These are phyloP conservation scores for Heliconius himera DNA, from an alignment of 1,140 invertebrate genomes.

Conservation along the genomic window DNA sequence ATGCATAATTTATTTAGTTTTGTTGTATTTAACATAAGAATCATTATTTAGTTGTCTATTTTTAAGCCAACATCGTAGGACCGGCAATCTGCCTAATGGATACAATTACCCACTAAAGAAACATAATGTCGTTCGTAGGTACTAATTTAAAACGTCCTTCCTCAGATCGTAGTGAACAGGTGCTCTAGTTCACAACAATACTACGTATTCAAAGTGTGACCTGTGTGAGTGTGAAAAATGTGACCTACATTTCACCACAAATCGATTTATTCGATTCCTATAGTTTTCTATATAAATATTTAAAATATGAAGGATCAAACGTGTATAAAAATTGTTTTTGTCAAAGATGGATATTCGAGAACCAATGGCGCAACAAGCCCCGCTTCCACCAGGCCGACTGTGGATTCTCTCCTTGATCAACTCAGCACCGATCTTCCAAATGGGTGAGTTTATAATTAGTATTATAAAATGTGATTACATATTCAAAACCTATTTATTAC, in stretches of 20 bases:
- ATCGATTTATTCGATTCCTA: not conserved
- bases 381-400: constrained; percentile 85
- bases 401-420: constrained; percentile 94
- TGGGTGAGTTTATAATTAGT: constrained; percentile 84
- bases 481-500: too few species aligned
- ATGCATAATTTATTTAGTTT: not conserved
- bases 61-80: not conserved
- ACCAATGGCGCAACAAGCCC: constrained; percentile 76
- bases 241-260: not conserved
- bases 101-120: not conserved
- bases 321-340: constrained; percentile 30
- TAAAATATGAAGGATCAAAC: constrained; percentile 1
- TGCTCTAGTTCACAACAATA: constrained; percentile 11
- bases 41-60: not conserved
- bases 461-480: not conserved
- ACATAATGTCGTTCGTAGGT: not conserved
- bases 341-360: constrained; percentile 67
- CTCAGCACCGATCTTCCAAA: constrained; percentile 89
- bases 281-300: not conserved
- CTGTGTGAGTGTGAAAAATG: too few species aligned
- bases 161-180: not conserved
- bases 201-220: not conserved
- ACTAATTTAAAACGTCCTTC: constrained; percentile 4
- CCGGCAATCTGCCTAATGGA: not conserved
- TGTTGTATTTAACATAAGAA: not conserved